Conservation (phyloP, 2,888 invertebrate species). For the Calliopum simillimum region DNA sequence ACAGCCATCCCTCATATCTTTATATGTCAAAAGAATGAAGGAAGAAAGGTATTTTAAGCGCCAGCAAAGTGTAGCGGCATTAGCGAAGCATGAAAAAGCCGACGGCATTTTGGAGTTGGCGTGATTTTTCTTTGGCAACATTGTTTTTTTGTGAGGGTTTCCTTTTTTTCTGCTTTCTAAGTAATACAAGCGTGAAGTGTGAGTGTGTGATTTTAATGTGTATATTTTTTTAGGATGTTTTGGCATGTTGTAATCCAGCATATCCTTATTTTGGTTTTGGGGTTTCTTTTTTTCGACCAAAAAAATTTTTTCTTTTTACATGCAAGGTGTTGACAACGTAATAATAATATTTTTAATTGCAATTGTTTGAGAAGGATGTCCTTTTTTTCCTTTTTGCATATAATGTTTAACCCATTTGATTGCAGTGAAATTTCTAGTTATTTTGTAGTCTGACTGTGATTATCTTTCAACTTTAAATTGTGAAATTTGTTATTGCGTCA, state of each 20-base stretch:
- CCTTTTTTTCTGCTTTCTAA: not conserved
- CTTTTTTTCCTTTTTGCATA: not conserved
- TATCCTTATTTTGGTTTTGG: not conserved
- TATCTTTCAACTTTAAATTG: too few relatives aligned
- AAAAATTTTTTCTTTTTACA: not conserved
- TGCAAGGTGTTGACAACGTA: slow-evolving; percentile 16
- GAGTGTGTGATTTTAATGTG: not conserved
- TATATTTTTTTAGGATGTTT: slow-evolving; percentile 9
- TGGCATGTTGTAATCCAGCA: not conserved
- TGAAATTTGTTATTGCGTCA: too few relatives aligned
- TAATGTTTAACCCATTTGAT: too few relatives aligned
- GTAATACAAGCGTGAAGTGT: too few relatives aligned
- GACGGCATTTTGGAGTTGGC: slow-evolving; percentile 26
- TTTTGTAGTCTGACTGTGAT: too few relatives aligned
- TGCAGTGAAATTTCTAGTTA: too few relatives aligned
- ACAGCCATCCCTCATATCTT: not conserved
- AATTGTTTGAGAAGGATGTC: slow-evolving; percentile 12
- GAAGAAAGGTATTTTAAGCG: too few relatives aligned
- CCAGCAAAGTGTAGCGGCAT: too few relatives aligned
- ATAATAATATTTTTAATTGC: slow-evolving; percentile 27
- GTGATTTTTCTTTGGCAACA: slow-evolving; percentile 33
- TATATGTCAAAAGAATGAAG: too few relatives aligned
- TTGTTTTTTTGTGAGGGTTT: not conserved
- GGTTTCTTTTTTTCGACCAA: not conserved
- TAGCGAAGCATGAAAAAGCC: slow-evolving; percentile 30